phyloP scores from a whole-genome alignment of 1,140 invertebrate genomes.

The Papilio helenus region DNA sequence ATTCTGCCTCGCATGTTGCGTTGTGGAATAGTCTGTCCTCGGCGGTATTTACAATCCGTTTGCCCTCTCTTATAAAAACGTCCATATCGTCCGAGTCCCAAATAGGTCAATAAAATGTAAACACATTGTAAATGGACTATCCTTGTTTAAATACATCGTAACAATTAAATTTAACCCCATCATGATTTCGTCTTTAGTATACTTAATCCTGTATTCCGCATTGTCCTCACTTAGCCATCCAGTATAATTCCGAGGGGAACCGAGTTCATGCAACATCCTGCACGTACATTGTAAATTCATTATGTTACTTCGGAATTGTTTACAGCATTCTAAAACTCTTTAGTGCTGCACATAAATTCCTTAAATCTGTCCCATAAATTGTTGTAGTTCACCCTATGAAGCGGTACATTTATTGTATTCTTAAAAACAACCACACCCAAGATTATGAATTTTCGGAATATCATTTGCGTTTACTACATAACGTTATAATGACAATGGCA shows the following conservation, averaged over 20 bases:
- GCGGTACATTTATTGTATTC: slow-evolving; percentile 29
- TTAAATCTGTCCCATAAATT: slow-evolving; percentile 45
- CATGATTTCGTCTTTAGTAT: background rate
- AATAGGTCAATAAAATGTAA: background rate
- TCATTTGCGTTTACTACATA: background rate
- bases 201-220: background rate
- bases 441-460: background rate
- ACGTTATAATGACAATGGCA: background rate
- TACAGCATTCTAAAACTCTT: slow-evolving; percentile 36
- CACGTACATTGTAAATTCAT: slow-evolving; percentile 36
- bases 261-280: slow-evolving; percentile 8
- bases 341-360: slow-evolving; percentile 42
- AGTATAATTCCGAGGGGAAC: slow-evolving; percentile 14
- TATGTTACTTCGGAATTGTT: slow-evolving; percentile 33
- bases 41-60: no score
- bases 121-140: background rate
- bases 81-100: background rate
- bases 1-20: no score
- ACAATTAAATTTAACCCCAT: background rate
- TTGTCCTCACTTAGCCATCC: slow-evolving; percentile 31
- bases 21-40: no score
- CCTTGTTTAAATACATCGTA: background rate
- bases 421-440: background rate
- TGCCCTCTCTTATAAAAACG: no score
- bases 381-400: slow-evolving; percentile 40